Base-by-base conservation (phyloP, 2,113 vertebrate genomes). In the Pangasianodon gigas region DNA sequence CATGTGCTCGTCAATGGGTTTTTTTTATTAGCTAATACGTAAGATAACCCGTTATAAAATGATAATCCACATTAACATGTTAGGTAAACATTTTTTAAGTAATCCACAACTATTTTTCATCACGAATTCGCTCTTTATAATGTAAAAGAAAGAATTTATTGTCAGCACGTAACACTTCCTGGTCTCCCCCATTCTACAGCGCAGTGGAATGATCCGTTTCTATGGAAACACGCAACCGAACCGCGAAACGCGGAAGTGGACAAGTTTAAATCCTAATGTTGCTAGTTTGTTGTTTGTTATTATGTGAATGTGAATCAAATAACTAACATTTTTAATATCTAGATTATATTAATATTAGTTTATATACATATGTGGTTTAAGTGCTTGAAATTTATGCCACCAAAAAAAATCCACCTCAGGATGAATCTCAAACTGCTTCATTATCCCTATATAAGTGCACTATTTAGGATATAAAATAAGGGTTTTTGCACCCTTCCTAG, bases 141-240 rank as follows among this genome's bases (percentile, higher is more conserved):
- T 8, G 21, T 62, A 29, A 46, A 84, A 84, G 8, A 46, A 60
- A 62, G 0, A 16, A 84, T 32, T 84, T 6, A 84, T 24, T 62
- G 4, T 41, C 79, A 11, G 3, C n/a, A 51, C 9, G 10, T 29
- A 79, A 6, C 48, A 54, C 29, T 56, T 82, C 51, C 51, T 2
- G 51, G 2, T 4, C 51, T 4, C 8, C 80, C 82, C 37, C 8
- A 26, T 84, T 84, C 13, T 46, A 26, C 21, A 0, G 21, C 4
- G 56, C 41, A 62, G 2, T 84, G 82, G 82, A 84, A 46, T 46
- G 37, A 16, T 84, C 56, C 82, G 82, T 44, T 58, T 60, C 81
- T 0, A 41, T 41, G 3, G 81, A 10, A 83, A 83, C 54, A 5
- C 0, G 24, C 4, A 1, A 29, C 6, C 19, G 6, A 4, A 2